Conservation (phyloP, 2,113 vertebrate species). For the Perca flavescens region DNA sequence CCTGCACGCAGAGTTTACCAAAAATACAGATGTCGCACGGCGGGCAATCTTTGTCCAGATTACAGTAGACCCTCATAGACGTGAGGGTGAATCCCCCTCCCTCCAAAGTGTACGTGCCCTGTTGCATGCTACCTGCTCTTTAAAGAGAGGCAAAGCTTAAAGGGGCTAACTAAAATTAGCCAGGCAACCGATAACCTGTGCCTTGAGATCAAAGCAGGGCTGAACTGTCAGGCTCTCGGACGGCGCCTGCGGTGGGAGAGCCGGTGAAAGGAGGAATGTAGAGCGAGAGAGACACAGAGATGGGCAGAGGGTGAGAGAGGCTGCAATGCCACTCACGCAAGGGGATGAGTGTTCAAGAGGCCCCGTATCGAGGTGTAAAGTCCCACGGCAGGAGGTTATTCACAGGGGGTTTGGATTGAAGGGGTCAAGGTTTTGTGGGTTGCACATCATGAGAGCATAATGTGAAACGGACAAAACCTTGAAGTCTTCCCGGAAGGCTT, state of each 20-base stretch:
- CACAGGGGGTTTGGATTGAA: constrained; percentile 33
- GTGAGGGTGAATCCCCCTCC: background rate
- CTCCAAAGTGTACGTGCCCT: background rate
- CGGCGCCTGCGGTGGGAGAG: constrained; percentile 52
- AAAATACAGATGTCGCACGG: constrained; percentile 19
- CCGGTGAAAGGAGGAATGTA: constrained; percentile 53
- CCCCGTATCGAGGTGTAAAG: constrained; percentile 53
- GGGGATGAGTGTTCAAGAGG: constrained; percentile 48
- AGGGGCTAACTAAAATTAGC: constrained; percentile 74
- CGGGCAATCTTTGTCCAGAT: constrained; percentile 34
- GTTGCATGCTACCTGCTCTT: constrained; percentile 42
- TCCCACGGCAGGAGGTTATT: constrained; percentile 55
- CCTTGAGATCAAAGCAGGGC: constrained; percentile 69
- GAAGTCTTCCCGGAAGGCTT: background rate
- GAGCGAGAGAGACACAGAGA: constrained; percentile 46
- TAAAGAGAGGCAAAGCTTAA: constrained; percentile 55
- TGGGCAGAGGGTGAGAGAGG: constrained; percentile 25
- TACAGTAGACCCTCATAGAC: constrained; percentile 5
- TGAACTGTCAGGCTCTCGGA: constrained; percentile 53
- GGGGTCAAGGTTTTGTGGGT: constrained; percentile 56
- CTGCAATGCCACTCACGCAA: constrained; percentile 41
- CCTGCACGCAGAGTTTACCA: background rate
- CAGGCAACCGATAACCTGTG: constrained; percentile 65
- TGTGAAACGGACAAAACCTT: too few relatives aligned
- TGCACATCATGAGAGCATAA: background rate